A percentile compares a stretch with the other conserved stretches of the same genome.
These are phyloP conservation scores for Cryptoblepharus egeriae DNA, from an alignment of 2,797 vertebrate species.

Conservation along the genomic window DNA sequence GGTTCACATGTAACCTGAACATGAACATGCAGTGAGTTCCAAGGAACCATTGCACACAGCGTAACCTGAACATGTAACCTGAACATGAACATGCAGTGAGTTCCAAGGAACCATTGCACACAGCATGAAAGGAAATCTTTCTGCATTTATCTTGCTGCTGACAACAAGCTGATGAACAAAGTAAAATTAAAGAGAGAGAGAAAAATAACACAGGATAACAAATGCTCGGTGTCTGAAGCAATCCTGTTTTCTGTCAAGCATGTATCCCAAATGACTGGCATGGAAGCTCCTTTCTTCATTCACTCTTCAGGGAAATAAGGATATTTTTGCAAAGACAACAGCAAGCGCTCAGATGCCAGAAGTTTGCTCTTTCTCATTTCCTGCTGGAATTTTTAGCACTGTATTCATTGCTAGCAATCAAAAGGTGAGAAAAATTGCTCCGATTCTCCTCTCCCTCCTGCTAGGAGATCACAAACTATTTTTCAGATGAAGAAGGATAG, in stretches of 20 bases:
- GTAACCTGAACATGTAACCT: no score
- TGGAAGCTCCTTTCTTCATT: background rate
- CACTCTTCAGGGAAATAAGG: slow-evolving; percentile 16
- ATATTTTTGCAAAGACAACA: background rate
- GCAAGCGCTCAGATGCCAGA: accelerated
- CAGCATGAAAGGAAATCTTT: background rate
- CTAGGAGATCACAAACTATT: background rate
- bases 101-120: background rate
- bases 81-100: no score
- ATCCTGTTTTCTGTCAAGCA: slow-evolving; percentile 4
- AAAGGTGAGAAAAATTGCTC: slow-evolving; percentile 1
- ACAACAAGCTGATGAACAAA: background rate
- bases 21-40: background rate
- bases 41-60: background rate
- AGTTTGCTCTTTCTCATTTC: accelerated
- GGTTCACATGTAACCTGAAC: background rate
- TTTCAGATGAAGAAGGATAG: background rate
- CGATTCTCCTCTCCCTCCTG: background rate
- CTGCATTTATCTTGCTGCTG: background rate
- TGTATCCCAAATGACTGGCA: background rate
- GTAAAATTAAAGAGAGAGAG: background rate
- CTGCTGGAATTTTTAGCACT: background rate
- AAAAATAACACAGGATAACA: background rate
- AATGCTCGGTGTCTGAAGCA: slow-evolving; percentile 10
- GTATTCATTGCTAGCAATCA: background rate